Evolutionary conservation across 2,113 vertebrate species (phyloP), one percentile per base, ranked within the genome.

Genomic region (Nibea albiflora): DNA sequence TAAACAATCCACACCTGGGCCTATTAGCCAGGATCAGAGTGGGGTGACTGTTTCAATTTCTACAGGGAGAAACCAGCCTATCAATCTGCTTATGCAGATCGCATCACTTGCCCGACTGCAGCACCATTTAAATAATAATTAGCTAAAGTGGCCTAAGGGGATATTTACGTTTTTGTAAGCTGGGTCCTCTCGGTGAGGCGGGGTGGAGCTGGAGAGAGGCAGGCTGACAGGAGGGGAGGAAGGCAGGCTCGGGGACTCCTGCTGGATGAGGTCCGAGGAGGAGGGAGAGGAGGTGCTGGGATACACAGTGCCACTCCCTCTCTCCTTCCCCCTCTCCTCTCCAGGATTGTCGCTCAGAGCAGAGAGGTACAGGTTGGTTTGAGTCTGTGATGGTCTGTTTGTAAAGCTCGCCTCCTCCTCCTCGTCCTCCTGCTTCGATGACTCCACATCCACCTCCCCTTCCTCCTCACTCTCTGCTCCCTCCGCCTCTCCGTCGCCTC

Each of bases 81-180:
- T 93, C 94, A 94, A 93, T 93, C 94, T 95, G 93, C 92, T 92
- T 94, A 95, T 92, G 94, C 96, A 94, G 95, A 95, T 93, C 88
- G 91, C 92, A 94, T 94, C 89, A 87, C 89, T 39, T 92, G 93
- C 95, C 95, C 86, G 90, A 95, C 95, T 93, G 90, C 85, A 91
- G 89, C 88, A 80, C 92, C 92, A 93, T 95, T 96, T 95, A 94
- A 95, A 95, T 93, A 95, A 93, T 96, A 95, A 95, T 95, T 95
- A 95, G 94, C 89, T 92, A 83, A 94, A 90, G 91, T 92, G 94
- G 93, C 94, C 90, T 92, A 76, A 88, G 93, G 94, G 94, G 88
- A 93, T 96, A 98, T 98, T 99, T 98, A 98, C 97, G 95, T 98
- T 97, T 96, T 98, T 99, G 96, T 97, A 98, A 88, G 95, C 85